phyloP scores from a whole-genome alignment of 2,888 invertebrate genomes.

The Hydropsyche betteni region DNA sequence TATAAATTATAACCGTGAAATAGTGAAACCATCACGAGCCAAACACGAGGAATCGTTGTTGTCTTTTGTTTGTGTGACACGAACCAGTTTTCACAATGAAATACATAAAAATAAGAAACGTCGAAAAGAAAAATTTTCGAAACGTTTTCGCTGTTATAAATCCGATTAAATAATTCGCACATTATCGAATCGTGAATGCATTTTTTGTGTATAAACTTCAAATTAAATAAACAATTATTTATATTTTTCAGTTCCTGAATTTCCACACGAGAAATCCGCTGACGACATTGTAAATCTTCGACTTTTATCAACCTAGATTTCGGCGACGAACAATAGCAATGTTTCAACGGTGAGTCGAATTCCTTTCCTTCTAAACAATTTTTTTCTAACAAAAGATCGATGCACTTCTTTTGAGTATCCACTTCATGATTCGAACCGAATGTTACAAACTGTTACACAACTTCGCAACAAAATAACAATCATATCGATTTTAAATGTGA shows the following conservation, averaged over 20 bases:
- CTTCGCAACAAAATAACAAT: conserved; percentile 14
- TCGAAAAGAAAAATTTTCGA: no score
- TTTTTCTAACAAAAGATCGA: not conserved
- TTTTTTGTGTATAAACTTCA: no score
- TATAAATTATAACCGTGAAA: conserved; percentile 28
- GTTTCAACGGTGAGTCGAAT: conserved; percentile 40
- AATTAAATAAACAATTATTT: not conserved
- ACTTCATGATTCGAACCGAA: not conserved
- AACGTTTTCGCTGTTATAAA: no score
- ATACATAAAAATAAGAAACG: no score
- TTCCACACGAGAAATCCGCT: conserved; percentile 7
- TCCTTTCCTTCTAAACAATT: not conserved
- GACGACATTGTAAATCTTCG: conserved; percentile 15
- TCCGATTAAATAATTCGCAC: no score
- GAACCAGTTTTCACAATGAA: no score
- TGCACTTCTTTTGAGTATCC: not conserved
- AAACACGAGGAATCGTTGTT: not conserved
- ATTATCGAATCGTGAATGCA: no score
- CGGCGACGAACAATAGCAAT: conserved; percentile 30
- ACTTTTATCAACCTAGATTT: conserved; percentile 38
- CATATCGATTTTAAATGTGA: conserved; percentile 39
- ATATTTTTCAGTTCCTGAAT: conserved; percentile 45
- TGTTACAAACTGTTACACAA: conserved; percentile 2
- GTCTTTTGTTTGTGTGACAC: no score
- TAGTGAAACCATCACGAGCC: conserved; percentile 27